phyloP scores from a whole-genome alignment of 1,140 invertebrate species.

The Drosophila parvula region DNA sequence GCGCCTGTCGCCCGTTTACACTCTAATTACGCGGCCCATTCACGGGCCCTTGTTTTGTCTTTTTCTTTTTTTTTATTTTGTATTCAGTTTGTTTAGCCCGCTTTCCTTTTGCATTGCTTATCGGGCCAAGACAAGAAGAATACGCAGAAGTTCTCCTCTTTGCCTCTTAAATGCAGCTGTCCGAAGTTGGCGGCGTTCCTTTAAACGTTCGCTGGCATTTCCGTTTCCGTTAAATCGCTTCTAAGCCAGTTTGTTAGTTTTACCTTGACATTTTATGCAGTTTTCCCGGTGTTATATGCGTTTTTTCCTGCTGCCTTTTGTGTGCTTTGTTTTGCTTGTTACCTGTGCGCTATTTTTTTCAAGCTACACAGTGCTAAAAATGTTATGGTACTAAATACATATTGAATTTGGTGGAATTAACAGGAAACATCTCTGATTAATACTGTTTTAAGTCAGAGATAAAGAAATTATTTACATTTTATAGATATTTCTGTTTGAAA shows the following conservation, averaged over 20 bases:
- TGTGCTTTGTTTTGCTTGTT: constrained; percentile 64
- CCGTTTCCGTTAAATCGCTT: constrained; percentile 68
- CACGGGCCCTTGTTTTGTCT: constrained; percentile 53
- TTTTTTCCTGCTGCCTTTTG: constrained; percentile 27
- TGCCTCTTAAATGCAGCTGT: constrained; percentile 59
- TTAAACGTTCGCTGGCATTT: constrained; percentile 69
- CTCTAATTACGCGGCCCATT: constrained; percentile 76
- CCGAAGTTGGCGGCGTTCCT: constrained; percentile 43
- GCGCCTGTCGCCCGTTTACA: constrained; percentile 57
- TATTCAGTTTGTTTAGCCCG: background rate
- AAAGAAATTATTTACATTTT: too few relatives aligned
- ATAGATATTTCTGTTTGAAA: too few relatives aligned
- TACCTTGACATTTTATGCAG: constrained; percentile 76
- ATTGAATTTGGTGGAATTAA: too few relatives aligned
- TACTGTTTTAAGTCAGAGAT: too few relatives aligned
- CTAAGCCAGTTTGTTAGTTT: constrained; percentile 71
- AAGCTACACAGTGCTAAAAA: background rate
- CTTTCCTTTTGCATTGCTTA: constrained; percentile 46
- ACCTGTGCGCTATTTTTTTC: constrained; percentile 45
- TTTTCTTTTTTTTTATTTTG: constrained; percentile 21
- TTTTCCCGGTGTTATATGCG: constrained; percentile 50
- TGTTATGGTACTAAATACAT: too few relatives aligned
- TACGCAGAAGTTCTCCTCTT: constrained; percentile 19
- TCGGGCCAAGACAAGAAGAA: constrained; percentile 47
- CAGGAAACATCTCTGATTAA: background rate